Base-by-base conservation (phyloP, 2,113 vertebrate species). In the Indri indri region DNA sequence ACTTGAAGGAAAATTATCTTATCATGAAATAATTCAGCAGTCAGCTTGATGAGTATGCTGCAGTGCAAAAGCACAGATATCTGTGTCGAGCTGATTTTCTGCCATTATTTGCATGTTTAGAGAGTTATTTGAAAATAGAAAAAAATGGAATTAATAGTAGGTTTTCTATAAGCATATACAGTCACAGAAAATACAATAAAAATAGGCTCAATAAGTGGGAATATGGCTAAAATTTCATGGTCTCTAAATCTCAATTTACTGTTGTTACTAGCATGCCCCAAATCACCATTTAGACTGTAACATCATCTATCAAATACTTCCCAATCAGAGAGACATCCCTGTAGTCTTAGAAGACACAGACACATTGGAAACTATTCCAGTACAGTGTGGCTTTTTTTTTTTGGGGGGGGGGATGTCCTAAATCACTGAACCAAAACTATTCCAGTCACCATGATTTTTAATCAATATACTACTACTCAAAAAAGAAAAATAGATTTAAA, bases 1-100 rank as follows among this genome's bases (percentile, higher is more conserved):
- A 98, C 98, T 98, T 98, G 96, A 98, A 98, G 97, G 97, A 98
- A 98, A 98, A 98, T 98, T 97, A 98, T 98, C 96, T 98, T 97
- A 97, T 97, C 98, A 98, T 94, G 98, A 98, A 98, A 98, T 97
- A 98, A 98, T 98, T 98, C 97, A 97, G 95, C 97, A 98, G 96
- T 95, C 95, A 96, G 88, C 86, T 97, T 98, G 97, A 98, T 96
- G 88, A 98, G 34, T 95, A 82, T 12, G 59, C 70, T 95, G 85
- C 65, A 90, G 71, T 77, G 52, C 66, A 96, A 87, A 98, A 97
- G 52, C 91, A 77, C 3, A 95, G 86, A 83, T 37, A 85, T 86
- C 94, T 79, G 74, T 54, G 54, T 96, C 77, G 96, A 94, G 63
- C 52, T 95, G 77, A 93, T 96, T 73, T 88, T 93, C 90, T 95